A percentile compares a stretch with the other conserved stretches of the same genome.
Conservation (phyloP, 1,140 invertebrate species). For the Drosophila ananassae region DNA sequence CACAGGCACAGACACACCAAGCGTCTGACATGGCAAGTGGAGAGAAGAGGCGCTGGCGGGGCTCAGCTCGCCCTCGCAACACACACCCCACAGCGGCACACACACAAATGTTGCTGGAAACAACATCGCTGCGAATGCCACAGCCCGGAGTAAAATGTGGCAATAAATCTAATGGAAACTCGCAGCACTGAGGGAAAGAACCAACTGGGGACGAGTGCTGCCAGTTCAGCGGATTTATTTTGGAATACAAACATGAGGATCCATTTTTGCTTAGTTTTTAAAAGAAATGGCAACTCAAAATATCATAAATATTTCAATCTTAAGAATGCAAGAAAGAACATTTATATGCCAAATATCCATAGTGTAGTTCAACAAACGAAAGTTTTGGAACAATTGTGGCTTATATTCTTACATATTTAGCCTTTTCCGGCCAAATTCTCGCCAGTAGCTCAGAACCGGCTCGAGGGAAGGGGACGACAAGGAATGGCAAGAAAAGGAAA, state of each 20-base stretch:
- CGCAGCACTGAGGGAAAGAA: slow-evolving; percentile 43
- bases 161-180: slow-evolving; percentile 82
- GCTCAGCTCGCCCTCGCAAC: slow-evolving; percentile 39
- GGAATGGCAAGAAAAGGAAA: slow-evolving; percentile 10
- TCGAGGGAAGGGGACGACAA: slow-evolving; percentile 6
- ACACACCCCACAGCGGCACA: slow-evolving; percentile 29
- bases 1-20: slow-evolving; percentile 24
- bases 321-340: too few relatives aligned
- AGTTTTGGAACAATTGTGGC: not conserved
- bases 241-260: not conserved
- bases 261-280: not conserved
- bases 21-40: slow-evolving; percentile 51
- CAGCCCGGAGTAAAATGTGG: slow-evolving; percentile 73
- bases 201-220: slow-evolving; percentile 3
- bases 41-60: slow-evolving; percentile 32
- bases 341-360: too few relatives aligned
- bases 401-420: not conserved
- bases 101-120: slow-evolving; percentile 55
- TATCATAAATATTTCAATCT: too few relatives aligned
- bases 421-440: slow-evolving; percentile 1
- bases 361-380: too few relatives aligned
- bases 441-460: slow-evolving; percentile 2
- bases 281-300: not conserved
- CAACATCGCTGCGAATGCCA: slow-evolving; percentile 67
- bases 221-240: slow-evolving; percentile 8